Conservation (phyloP, 2,113 vertebrate genomes). For the Ctenomys sociabilis region DNA sequence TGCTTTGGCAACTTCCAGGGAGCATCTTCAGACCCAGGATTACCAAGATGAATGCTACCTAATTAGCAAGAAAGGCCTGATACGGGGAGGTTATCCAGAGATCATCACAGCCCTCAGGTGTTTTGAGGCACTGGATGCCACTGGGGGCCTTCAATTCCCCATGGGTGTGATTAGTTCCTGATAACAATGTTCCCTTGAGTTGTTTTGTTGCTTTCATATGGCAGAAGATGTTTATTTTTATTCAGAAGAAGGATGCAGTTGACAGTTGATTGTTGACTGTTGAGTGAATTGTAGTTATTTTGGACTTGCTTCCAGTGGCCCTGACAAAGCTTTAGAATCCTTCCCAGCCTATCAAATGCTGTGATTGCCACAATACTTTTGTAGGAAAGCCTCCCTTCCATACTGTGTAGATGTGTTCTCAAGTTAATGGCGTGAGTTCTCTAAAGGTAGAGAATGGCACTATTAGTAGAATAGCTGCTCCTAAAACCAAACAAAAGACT, state of each 20-base stretch:
- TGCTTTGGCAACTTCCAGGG: slow-evolving; percentile 84
- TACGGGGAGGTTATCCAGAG: slow-evolving; percentile 85
- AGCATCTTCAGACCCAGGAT: slow-evolving; percentile 84
- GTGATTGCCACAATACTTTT: slow-evolving; percentile 39
- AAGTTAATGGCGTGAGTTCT: background rate
- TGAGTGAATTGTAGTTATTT: slow-evolving; percentile 81
- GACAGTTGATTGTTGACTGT: slow-evolving; percentile 85
- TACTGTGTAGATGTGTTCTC: slow-evolving; percentile 33
- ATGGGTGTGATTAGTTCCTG: slow-evolving; percentile 87
- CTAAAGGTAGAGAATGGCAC: slow-evolving; percentile 58
- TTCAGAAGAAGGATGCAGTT: slow-evolving; percentile 83
- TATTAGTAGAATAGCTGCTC: background rate
- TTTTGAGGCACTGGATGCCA: slow-evolving; percentile 83
- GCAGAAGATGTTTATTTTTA: slow-evolving; percentile 88
- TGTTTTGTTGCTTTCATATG: slow-evolving; percentile 88
- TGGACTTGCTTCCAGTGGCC: slow-evolving; percentile 62
- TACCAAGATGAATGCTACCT: slow-evolving; percentile 86
- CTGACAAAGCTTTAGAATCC: slow-evolving; percentile 79
- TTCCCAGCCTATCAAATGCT: slow-evolving; percentile 74
- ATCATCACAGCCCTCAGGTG: slow-evolving; percentile 86
- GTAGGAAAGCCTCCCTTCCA: slow-evolving; percentile 78
- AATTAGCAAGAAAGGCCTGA: slow-evolving; percentile 87
- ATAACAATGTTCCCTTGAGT: slow-evolving; percentile 87
- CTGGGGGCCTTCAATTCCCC: slow-evolving; percentile 87
- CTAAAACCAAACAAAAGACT: slow-evolving; percentile 11